phyloP scores from a whole-genome alignment of 1,140 invertebrate species.

The Drosophila watanabei region DNA sequence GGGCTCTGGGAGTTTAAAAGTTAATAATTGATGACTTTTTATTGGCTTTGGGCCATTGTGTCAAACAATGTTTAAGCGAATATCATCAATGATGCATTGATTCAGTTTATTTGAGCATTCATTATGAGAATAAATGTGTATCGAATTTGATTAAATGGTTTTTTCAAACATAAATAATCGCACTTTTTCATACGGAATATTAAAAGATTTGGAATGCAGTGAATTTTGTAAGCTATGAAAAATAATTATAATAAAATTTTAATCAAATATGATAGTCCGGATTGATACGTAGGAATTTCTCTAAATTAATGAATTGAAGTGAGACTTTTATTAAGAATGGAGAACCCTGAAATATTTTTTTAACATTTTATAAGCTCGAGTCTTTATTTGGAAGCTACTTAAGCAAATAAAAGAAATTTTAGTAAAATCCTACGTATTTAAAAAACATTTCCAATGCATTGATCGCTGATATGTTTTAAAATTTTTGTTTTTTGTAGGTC shows the following conservation, averaged over 20 bases:
- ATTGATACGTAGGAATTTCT: neutral
- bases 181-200: too few relatives aligned
- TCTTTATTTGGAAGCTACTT: neutral
- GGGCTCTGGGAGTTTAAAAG: constrained; percentile 10
- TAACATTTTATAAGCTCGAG: neutral
- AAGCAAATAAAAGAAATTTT: neutral
- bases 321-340: neutral
- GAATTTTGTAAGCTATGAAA: neutral
- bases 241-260: neutral
- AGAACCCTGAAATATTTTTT: too few relatives aligned
- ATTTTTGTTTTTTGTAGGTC: neutral
- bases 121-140: constrained; percentile 6
- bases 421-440: too few relatives aligned
- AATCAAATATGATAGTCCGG: neutral
- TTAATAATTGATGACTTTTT: constrained; percentile 26
- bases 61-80: constrained; percentile 20
- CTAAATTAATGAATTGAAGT: neutral
- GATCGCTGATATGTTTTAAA: too few relatives aligned
- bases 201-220: too few relatives aligned
- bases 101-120: constrained; percentile 10
- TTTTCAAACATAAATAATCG: neutral
- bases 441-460: too few relatives aligned
- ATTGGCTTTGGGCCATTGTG: constrained; percentile 26
- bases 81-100: constrained; percentile 16
- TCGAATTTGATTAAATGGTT: neutral